Conservation (phyloP, 2,888 invertebrate species). For the Cephalotes varians region DNA sequence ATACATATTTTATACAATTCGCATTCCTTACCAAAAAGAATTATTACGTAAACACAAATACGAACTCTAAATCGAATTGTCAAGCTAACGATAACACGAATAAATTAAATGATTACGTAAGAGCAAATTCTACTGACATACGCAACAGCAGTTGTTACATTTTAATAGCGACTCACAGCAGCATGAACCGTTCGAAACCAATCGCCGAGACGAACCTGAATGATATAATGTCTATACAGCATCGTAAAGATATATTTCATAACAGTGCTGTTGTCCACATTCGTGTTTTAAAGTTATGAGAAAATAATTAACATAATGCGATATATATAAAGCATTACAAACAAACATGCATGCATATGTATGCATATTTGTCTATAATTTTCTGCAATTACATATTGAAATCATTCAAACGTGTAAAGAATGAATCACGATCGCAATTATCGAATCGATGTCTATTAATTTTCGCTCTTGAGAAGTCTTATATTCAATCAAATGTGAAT, state of each 20-base stretch:
- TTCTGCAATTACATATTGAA: neutral
- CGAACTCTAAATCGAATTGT: conserved; percentile 17
- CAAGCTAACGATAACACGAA: conserved; percentile 19
- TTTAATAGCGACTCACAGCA: conserved; percentile 11
- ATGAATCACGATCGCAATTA: conserved; percentile 7
- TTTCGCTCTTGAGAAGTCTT: neutral
- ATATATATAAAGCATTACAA: neutral
- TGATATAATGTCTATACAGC: conserved; percentile 3
- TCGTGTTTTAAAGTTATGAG: neutral
- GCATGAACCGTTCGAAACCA: conserved; percentile 4
- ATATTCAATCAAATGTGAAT: neutral
- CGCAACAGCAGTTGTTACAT: conserved; percentile 25
- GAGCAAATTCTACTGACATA: conserved; percentile 3
- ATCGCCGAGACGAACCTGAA: conserved; percentile 26
- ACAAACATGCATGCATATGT: no score
- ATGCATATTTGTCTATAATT: conserved; percentile 17
- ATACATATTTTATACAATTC: neutral
- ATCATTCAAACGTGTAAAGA: neutral
- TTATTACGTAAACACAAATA: conserved; percentile 33
- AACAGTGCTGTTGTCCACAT: neutral
- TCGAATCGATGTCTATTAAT: conserved; percentile 1
- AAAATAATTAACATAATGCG: conserved; percentile 16
- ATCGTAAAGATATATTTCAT: neutral
- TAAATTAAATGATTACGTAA: conserved; percentile 27
- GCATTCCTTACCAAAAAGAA: conserved; percentile 29